Evolutionary conservation across 2,888 invertebrate species (phyloP).

Genomic region (Dasypogon diadema): DNA sequence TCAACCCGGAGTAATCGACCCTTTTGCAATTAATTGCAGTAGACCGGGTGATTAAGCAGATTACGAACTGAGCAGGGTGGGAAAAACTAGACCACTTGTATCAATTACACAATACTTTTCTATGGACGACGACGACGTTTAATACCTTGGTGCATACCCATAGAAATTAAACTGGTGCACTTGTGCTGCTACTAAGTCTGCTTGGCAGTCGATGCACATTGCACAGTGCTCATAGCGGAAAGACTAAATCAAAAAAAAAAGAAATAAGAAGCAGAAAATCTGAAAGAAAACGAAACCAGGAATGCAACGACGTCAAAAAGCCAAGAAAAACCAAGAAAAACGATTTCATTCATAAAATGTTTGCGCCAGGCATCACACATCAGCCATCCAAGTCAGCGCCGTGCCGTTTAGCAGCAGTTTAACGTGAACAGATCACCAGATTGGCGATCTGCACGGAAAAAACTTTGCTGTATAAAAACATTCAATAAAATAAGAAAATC

Average conservation of each 20-base stretch:
- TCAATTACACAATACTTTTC: slow-evolving; percentile 27
- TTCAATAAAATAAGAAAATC: slow-evolving; percentile 18
- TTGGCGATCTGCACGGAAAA: slow-evolving; percentile 1
- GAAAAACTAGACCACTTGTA: slow-evolving; percentile 22
- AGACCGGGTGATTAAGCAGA: not conserved
- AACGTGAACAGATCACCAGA: not conserved
- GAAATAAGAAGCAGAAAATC: too few species aligned
- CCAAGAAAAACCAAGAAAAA: slow-evolving; percentile 16
- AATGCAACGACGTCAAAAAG: too few species aligned
- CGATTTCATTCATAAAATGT: slow-evolving; percentile 47
- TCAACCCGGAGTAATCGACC: not conserved
- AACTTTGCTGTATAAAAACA: not conserved
- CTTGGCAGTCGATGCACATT: not conserved
- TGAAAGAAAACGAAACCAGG: slow-evolving; percentile 8
- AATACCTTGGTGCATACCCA: slow-evolving; percentile 7
- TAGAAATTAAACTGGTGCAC: not conserved
- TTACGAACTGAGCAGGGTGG: not conserved
- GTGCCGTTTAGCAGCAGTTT: not conserved
- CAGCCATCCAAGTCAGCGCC: too few species aligned
- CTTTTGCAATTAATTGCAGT: slow-evolving; percentile 1
- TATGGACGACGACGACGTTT: slow-evolving; percentile 2
- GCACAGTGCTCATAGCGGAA: not conserved
- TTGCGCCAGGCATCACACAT: slow-evolving; percentile 39
- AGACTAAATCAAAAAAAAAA: slow-evolving; percentile 3
- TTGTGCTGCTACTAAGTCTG: not conserved